Conservation (phyloP, 1,140 invertebrate genomes). For the Hyposmocoma kahamanoa region DNA sequence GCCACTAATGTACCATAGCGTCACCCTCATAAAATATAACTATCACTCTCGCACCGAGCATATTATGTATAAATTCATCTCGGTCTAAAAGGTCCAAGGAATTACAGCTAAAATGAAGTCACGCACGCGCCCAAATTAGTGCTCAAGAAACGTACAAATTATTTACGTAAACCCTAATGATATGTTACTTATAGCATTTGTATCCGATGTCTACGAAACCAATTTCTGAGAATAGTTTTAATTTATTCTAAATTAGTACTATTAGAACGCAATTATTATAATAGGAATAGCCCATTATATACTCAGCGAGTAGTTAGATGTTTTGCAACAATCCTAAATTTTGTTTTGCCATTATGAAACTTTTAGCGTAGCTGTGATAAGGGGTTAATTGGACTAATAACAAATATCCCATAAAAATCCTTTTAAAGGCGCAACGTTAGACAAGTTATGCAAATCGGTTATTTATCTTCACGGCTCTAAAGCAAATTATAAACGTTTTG, state of each 20-base stretch:
- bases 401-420: conserved; percentile 11
- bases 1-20: conserved; percentile 38
- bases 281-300: no score
- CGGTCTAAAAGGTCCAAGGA: conserved; percentile 21
- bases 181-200: no score
- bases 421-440: conserved; percentile 5
- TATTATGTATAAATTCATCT: conserved; percentile 11
- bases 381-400: conserved; percentile 21
- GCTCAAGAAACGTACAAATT: conserved; percentile 9
- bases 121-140: conserved; percentile 31
- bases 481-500: neutral
- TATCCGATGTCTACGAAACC: no score
- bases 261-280: no score
- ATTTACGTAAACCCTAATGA: no score
- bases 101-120: conserved; percentile 29
- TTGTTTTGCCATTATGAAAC: conserved; percentile 10
- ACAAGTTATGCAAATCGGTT: conserved; percentile 33
- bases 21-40: conserved; percentile 16
- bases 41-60: conserved; percentile 11
- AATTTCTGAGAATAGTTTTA: no score
- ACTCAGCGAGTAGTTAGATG: no score
- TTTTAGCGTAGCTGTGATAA: conserved; percentile 45
- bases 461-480: conserved; percentile 5
- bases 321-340: no score
- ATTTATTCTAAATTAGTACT: no score